Conservation (phyloP, 2,797 vertebrate genomes). For the Syngnathus acus region DNA sequence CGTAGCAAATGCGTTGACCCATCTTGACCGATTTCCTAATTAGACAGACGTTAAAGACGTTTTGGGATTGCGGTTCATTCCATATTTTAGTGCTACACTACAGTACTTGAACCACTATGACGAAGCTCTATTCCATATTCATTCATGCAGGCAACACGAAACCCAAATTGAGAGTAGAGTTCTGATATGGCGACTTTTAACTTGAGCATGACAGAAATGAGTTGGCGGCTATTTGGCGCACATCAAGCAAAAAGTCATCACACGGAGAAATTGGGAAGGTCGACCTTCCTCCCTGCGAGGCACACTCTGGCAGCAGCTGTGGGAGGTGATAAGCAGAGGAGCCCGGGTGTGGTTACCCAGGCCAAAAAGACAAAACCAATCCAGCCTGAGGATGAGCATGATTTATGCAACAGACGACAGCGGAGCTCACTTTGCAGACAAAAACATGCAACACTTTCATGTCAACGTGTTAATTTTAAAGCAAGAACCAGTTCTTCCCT, state of each 20-base stretch:
- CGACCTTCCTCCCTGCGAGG: slow-evolving; percentile 20
- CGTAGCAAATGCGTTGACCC: background rate
- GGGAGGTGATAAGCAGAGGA: slow-evolving; percentile 62
- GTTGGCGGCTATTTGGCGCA: slow-evolving; percentile 18
- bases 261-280: slow-evolving; percentile 6
- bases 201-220: slow-evolving; percentile 2
- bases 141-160: background rate
- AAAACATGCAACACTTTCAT: slow-evolving; percentile 8
- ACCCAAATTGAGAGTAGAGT: background rate
- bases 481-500: background rate
- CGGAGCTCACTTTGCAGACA: slow-evolving; percentile 9
- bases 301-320: slow-evolving; percentile 45
- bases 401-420: slow-evolving; percentile 25
- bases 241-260: slow-evolving; percentile 25
- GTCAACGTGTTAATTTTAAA: background rate
- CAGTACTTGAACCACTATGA: background rate
- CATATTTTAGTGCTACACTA: background rate
- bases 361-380: slow-evolving; percentile 17
- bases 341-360: slow-evolving; percentile 29
- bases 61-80: background rate
- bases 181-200: background rate
- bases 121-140: background rate
- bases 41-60: background rate
- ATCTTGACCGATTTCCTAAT: background rate
- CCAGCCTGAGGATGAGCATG: slow-evolving; percentile 33